Percentiles rank a stretch among this genome's conserved stretches.
Conservation (phyloP, 2,888 invertebrate species). For the Diaprepes abbreviatus region DNA sequence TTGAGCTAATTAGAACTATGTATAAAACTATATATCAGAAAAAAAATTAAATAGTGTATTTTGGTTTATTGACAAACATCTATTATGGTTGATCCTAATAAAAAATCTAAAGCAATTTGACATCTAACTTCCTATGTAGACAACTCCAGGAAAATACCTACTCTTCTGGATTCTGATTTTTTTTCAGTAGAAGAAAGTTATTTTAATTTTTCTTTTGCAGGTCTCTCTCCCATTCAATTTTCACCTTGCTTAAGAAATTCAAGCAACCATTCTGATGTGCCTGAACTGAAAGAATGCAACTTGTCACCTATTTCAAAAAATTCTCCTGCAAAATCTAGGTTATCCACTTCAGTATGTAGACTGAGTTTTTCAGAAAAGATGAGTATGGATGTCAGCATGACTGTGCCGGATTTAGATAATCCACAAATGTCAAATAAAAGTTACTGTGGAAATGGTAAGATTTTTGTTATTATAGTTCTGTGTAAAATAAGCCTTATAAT, state of each 20-base stretch:
- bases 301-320: conserved; percentile 59
- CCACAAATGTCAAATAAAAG: conserved; percentile 20
- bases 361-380: conserved; percentile 57
- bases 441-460: conserved; percentile 44
- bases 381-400: conserved; percentile 54
- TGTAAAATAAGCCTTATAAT: no score
- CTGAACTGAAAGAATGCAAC: conserved; percentile 56
- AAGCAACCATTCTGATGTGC: conserved; percentile 49
- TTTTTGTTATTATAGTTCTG: no score
- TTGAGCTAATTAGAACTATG: no score
- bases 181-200: no score
- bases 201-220: conserved; percentile 26
- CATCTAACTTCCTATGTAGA: no score
- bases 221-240: conserved; percentile 58
- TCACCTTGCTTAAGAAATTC: conserved; percentile 54
- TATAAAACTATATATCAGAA: no score
- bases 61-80: no score
- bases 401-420: conserved; percentile 66
- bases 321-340: conserved; percentile 62
- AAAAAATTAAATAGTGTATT: no score
- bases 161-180: no score
- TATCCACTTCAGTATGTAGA: conserved; percentile 70
- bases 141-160: no score
- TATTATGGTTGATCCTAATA: no score
- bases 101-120: no score